Conservation (phyloP, 1,140 invertebrate species). For the Melitaea cinxia region DNA sequence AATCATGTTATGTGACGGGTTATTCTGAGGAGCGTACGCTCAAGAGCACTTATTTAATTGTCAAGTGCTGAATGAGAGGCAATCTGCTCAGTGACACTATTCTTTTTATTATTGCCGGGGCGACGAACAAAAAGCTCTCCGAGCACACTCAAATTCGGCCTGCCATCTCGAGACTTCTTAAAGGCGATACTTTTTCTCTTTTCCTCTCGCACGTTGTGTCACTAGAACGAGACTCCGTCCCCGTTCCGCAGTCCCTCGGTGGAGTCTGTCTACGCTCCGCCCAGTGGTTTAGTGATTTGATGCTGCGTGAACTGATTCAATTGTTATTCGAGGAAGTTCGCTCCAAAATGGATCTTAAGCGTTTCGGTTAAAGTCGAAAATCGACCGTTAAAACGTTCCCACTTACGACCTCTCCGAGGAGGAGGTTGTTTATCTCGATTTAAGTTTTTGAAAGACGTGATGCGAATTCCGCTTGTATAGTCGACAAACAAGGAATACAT, state of each 20-base stretch:
- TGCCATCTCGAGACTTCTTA: conserved; percentile 62
- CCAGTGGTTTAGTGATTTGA: conserved; percentile 82
- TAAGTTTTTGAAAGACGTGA: conserved; percentile 78
- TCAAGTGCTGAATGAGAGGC: conserved; percentile 76
- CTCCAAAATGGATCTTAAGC: conserved; percentile 68
- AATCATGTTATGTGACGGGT: conserved; percentile 75
- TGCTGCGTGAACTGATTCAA: conserved; percentile 82
- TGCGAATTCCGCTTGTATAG: conserved; percentile 79
- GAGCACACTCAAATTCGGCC: conserved; percentile 65
- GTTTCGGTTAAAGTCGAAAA: conserved; percentile 74
- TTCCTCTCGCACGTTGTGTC: conserved; percentile 42
- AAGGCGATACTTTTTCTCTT: conserved; percentile 60
- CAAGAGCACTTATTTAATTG: conserved; percentile 79
- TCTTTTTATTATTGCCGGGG: conserved; percentile 73
- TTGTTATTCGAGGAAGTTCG: conserved; percentile 62
- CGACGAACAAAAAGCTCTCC: conserved; percentile 74
- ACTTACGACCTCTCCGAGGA: conserved; percentile 73
- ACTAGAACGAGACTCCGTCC: conserved; percentile 60
- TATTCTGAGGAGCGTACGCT: conserved; percentile 62
- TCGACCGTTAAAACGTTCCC: conserved; percentile 68
- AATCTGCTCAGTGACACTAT: conserved; percentile 79
- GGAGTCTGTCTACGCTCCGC: conserved; percentile 77
- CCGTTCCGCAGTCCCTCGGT: conserved; percentile 65
- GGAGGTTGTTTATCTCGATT: conserved; percentile 79
- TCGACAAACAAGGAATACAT: conserved; percentile 72